Base-by-base conservation (phyloP, 2,888 invertebrate species). In the Periphyllus acericola region DNA sequence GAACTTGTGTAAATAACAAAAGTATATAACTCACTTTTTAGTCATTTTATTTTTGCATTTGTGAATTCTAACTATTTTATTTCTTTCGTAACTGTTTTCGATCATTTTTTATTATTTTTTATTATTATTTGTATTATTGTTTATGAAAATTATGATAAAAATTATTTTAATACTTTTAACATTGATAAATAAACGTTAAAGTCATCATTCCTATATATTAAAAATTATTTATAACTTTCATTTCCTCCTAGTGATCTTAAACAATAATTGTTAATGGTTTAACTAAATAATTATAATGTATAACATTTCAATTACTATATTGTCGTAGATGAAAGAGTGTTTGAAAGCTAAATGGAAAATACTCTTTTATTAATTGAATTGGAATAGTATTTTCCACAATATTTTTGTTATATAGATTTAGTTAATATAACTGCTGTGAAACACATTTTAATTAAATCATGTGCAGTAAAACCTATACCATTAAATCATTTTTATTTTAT, bases 11-110 rank as follows among this genome's bases (percentile, higher is more conserved):
- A 74, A 87, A 87, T 87, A 87, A 81, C 80, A 87, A 81, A 86
- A 60, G 36, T 86, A 72, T 78, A 34, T 86, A 80, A 87, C 87
- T 87, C 87, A 81, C 74, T 60, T 76, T 86, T 87, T 87, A 87
- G 87, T 87, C 87, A 87, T 87, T 87, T 87, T 87, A 87, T 87
- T 87, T 87, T 87, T 87, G 87, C 81, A 87, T 87, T 87, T 87
- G 81, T 87, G 74, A 87, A 85, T 81, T 87, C 40, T 87, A 87
- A 87, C 87, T 81, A 81, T 87, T 87, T 86, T 86, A 29, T 82
- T 87, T 87, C 74, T 87, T 87, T 81, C 75, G 11, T 81, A 74
- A 87, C 81, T 87, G 86, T 87, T 87, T 87, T 87, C 17, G 66
- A 87, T 74, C 25, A 87, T 81, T 87, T 80, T 80, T 78, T 86